Percentiles rank a stretch among this genome's conserved stretches.
Evolutionary conservation across 2,797 vertebrate genomes (phyloP).

Genomic region (Rallus crepitans): DNA sequence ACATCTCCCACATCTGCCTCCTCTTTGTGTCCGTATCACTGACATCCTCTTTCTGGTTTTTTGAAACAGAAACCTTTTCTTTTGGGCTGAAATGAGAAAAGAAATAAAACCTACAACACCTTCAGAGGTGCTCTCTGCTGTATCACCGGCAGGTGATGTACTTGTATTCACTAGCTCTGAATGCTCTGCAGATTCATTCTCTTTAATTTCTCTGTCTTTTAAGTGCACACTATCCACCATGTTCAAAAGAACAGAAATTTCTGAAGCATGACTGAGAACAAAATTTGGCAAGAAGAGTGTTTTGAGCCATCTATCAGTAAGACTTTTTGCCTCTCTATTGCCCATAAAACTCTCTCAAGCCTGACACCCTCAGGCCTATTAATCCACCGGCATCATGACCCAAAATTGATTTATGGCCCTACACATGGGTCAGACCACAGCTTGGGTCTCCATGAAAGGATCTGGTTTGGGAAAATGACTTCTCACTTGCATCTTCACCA

Average conservation of each 20-base stretch:
- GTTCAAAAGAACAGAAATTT: slow-evolving; percentile 43
- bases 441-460: neutral
- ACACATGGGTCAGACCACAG: neutral
- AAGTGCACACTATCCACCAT: neutral
- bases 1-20: neutral
- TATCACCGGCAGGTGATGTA: slow-evolving; percentile 2
- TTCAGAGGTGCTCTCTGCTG: neutral
- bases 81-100: neutral
- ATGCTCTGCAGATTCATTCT: slow-evolving; percentile 17
- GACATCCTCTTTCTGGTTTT: neutral
- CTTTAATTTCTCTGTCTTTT: slow-evolving; percentile 58
- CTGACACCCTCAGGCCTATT: neutral
- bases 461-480: neutral
- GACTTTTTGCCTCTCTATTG: neutral
- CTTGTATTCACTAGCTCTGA: neutral
- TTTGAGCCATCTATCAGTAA: slow-evolving; percentile 14
- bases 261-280: slow-evolving; percentile 4
- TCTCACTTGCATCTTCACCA: neutral
- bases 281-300: neutral
- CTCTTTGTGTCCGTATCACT: neutral
- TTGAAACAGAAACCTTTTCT: neutral
- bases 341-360: slow-evolving; percentile 3
- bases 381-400: neutral
- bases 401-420: neutral
- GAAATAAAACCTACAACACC: neutral